Evolutionary conservation across 2,797 vertebrate species (phyloP), one percentile per base, ranked within the genome.

Genomic region (Zalophus californianus): DNA sequence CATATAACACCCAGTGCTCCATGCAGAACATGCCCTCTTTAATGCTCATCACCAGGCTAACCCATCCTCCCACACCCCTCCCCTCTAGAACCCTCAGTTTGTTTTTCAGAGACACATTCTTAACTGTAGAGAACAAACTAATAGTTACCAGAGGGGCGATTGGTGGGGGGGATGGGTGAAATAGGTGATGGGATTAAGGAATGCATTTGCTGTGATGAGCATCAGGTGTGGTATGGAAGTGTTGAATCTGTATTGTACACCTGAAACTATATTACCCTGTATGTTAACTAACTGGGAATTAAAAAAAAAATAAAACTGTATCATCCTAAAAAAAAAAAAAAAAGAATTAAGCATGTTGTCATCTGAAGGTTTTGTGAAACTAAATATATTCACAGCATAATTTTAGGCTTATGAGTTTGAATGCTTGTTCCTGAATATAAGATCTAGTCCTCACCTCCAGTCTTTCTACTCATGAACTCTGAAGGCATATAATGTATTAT

Each of bases 401-500:
- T 60, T 70, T 84, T 78, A 72, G 54, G 32, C 80, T 79, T 83
- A 62, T 32, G 60, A 91, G 20, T 93, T 94, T 93, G 27, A 86
- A 38, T 91, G 90, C 60, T 58, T 21, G 56, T 1, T 64, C 2
- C 14, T 64, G 7, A 90, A 82, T 77, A 41, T 44, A 80, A 88
- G 11, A 50, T 62, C 21, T 73, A 60, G 7, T 87, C 12, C 29
- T 90, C 16, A 58, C 23, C 6, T 16, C n/a, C 9, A 70, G 14
- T 38, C 8, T 95, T 95, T 90, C 56, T 91, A 75, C 41, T 90
- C 7, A 14, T 68, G 20, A 68, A 86, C 23, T 66, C 21, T 52
- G 25, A 91, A 83, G 21, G 20, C 54, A 35, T 18, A 8, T 68
- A 50, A 52, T 18, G 23, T 38, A 77, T 21, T 60, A 13, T 64